Evolutionary conservation across 2,113 vertebrate genomes (phyloP).

Genomic region (Hystrix brachyura): DNA sequence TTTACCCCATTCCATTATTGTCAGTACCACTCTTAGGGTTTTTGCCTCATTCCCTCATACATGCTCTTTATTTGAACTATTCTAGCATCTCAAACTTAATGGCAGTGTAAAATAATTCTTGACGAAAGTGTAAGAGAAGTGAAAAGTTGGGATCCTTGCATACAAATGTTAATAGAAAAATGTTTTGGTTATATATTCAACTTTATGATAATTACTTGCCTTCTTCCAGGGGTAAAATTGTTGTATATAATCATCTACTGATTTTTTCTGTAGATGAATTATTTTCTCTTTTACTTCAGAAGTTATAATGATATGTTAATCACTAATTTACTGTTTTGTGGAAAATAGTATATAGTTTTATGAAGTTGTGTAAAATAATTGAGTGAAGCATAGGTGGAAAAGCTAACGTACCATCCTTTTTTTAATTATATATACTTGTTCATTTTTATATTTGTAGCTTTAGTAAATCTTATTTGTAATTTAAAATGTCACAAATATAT

Average conservation of each 20-base stretch:
- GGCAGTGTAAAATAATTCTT: conserved; percentile 46
- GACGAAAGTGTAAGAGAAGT: not conserved
- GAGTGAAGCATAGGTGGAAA: conserved; percentile 38
- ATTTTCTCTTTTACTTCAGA: conserved; percentile 1
- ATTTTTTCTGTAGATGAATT: conserved; percentile 32
- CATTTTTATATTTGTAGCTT: conserved; percentile 28
- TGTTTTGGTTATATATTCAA: conserved; percentile 7
- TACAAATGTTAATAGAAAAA: conserved; percentile 26
- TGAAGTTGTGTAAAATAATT: conserved; percentile 24
- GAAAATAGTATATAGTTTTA: conserved; percentile 12
- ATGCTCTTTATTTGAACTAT: not conserved
- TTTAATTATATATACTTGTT: not conserved
- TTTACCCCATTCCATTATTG: not conserved
- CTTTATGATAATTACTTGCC: not conserved
- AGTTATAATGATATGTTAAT: conserved; percentile 30
- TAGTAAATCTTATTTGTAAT: not conserved
- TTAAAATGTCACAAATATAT: conserved; percentile 41
- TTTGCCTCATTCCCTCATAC: not conserved
- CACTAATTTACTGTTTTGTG: conserved; percentile 37
- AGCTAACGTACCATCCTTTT: conserved; percentile 6
- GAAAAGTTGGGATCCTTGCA: not conserved
- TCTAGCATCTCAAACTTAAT: conserved; percentile 4
- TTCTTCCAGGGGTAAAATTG: not conserved
- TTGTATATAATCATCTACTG: not conserved
- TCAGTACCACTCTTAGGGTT: not conserved